Conservation (phyloP, 2,888 invertebrate genomes). For the Callyntrura guangdongensis region DNA sequence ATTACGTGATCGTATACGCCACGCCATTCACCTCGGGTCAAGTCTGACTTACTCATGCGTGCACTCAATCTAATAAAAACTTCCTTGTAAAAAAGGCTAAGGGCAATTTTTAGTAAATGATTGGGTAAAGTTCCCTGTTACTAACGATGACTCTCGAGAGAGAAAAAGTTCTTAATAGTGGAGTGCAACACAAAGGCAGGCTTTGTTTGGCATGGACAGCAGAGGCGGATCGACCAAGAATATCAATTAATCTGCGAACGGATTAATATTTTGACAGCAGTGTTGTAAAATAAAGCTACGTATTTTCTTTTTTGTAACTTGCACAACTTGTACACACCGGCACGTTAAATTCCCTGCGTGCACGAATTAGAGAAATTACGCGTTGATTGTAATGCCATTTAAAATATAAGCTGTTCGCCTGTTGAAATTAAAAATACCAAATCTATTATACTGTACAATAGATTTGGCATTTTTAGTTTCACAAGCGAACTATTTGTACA, state of each 20-base stretch:
- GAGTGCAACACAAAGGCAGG: not conserved
- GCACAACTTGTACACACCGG: too few relatives aligned
- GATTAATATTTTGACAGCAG: not conserved
- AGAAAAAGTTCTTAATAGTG: not conserved
- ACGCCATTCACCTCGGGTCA: conserved; percentile 36
- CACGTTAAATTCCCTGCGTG: too few relatives aligned
- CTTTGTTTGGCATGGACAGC: not conserved
- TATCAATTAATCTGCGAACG: not conserved
- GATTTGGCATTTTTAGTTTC: too few relatives aligned
- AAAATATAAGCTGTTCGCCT: too few relatives aligned
- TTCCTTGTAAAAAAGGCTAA: conserved; percentile 3
- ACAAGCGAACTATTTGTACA: too few relatives aligned
- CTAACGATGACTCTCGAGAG: not conserved
- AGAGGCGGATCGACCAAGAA: not conserved
- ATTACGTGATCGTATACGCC: conserved; percentile 37
- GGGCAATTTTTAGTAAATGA: not conserved
- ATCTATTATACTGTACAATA: too few relatives aligned
- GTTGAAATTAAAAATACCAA: too few relatives aligned
- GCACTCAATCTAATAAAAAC: not conserved
- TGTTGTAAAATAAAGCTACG: too few relatives aligned
- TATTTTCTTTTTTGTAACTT: too few relatives aligned
- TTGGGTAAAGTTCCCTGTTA: not conserved
- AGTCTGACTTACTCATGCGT: not conserved
- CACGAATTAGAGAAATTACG: too few relatives aligned
- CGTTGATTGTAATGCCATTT: too few relatives aligned